phyloP scores from a whole-genome alignment of 2,797 vertebrate genomes.

The Erethizon dorsatum region DNA sequence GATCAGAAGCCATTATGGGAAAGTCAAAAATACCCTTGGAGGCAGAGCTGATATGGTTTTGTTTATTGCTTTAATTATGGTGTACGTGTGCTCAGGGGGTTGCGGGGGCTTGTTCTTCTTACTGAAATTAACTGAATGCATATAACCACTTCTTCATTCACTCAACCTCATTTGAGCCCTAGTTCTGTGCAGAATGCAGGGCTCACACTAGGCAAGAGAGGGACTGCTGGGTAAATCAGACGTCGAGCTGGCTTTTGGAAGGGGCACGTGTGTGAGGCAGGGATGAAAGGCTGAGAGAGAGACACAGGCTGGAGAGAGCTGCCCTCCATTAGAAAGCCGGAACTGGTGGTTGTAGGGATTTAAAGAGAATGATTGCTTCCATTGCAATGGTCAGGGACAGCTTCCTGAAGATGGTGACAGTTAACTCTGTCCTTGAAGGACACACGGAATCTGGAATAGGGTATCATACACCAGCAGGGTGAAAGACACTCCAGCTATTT shows the following conservation, averaged over 20 bases:
- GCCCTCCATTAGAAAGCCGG: neutral
- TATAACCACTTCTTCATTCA: neutral
- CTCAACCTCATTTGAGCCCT: neutral
- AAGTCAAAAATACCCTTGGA: neutral
- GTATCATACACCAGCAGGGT: neutral
- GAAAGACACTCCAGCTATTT: neutral
- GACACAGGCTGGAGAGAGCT: neutral
- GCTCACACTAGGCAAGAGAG: neutral
- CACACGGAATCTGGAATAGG: neutral
- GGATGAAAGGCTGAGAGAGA: neutral
- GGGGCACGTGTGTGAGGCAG: neutral
- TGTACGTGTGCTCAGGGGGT: neutral
- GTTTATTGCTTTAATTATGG: constrained; percentile 19
- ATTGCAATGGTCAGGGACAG: too few species aligned
- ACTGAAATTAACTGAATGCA: neutral
- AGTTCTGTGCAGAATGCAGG: neutral
- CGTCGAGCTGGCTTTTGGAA: neutral
- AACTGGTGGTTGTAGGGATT: neutral
- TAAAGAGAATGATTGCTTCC: neutral
- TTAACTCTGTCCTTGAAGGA: neutral
- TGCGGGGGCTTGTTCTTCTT: neutral
- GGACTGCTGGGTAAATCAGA: neutral
- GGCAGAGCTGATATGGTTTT: neutral
- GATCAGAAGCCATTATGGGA: constrained; percentile 2
- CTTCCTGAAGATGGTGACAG: neutral